phyloP scores from a whole-genome alignment of 2,113 vertebrate species.

The Tachysurus fulvidraco region DNA sequence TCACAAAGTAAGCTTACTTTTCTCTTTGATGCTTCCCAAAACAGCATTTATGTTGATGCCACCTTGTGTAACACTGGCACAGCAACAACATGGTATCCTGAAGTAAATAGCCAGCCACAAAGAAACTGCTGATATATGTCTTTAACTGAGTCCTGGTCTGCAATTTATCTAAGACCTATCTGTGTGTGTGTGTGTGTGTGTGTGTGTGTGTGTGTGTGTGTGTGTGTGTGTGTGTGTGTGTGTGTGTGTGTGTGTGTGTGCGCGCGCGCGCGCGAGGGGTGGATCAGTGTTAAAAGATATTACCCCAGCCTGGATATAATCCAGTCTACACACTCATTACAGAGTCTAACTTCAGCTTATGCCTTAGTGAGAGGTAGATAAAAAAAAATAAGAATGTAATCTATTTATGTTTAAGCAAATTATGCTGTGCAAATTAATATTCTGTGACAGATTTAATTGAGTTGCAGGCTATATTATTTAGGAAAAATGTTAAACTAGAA shows the following conservation, averaged over 20 bases:
- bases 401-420: neutral
- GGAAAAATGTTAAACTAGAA: neutral
- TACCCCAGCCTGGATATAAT: neutral
- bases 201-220: neutral
- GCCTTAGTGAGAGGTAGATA: neutral
- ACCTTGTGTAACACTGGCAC: neutral
- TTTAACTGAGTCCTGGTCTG: neutral
- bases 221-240: slow-evolving; percentile 14
- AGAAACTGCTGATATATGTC: neutral
- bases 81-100: neutral
- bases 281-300: neutral
- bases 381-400: slow-evolving; percentile 20
- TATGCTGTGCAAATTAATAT: neutral
- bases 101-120: neutral
- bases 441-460: neutral
- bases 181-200: neutral
- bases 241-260: neutral
- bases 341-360: neutral
- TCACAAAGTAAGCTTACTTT: neutral
- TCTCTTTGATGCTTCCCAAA: slow-evolving; percentile 11
- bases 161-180: neutral
- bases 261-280: neutral
- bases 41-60: neutral
- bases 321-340: neutral
- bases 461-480: neutral